Evolutionary conservation across 2,113 vertebrate genomes (phyloP), one percentile per base, ranked within the genome.

Genomic region (Erythrolamprus reginae): DNA sequence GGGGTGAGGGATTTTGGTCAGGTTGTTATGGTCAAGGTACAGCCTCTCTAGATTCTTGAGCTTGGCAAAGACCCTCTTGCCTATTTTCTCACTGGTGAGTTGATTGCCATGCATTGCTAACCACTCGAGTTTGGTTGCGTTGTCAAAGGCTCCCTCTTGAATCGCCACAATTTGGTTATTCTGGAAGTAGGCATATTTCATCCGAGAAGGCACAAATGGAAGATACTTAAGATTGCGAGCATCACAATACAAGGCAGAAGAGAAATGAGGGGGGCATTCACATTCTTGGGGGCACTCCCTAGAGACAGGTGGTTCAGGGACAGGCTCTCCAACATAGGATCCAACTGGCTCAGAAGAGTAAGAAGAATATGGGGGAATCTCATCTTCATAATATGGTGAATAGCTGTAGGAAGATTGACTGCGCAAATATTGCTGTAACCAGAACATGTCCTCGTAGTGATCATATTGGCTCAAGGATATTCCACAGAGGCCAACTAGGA

Each of bases 181-280:
- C 95, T 99, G 98, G 93, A 99, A 98, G 92, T 99, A 99, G 88
- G 98, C 95, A 0, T 99, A 99, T 89, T 99, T 99, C 95, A 99
- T 98, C 10, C 97, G 97, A 45, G 98, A 98, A 0, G 98, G 98
- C 88, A 99, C 97, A 5, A 96, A 96, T 4, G 99, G 99, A 89
- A 99, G 96, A 88, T 97, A 96, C 10, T 97, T 97, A 93, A 99
- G 97, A 92, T 97, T 97, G 28, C 98, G 98, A 2, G 97, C 97
- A 91, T 99, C 98, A 9, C 99, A 99, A 95, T 99, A 99, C 98
- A 99, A 98, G 94, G 98, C 98, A 0, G 98, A 96, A 0, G 99
- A 98, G 96, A 98, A 99, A 87, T 97, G 96, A 1, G 98, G 98
- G 12, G 98, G 99, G 58, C 99, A 99, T 93, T 99, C 98, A 1